phyloP scores from a whole-genome alignment of 92 coral and sea anemone species.

The Actinostola sp. region DNA sequence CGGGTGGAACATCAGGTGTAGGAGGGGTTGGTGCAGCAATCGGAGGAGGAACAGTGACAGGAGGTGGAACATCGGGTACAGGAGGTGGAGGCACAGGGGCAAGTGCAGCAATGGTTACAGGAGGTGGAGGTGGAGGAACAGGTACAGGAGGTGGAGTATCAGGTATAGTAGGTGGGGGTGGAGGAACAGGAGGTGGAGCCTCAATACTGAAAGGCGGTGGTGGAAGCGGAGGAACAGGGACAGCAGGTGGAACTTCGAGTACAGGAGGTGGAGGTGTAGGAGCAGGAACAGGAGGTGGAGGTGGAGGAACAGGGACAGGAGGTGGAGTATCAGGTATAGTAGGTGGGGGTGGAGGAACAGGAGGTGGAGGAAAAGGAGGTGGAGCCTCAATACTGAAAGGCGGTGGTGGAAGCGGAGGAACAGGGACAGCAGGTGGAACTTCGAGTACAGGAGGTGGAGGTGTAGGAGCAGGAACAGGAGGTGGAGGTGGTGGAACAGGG shows the following conservation, averaged over 20 bases:
- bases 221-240: slow-evolving; percentile 9
- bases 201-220: too few relatives aligned
- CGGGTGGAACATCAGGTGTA: too few relatives aligned
- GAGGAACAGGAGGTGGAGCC: slow-evolving; percentile 4
- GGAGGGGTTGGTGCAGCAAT: slow-evolving; percentile 5
- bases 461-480: slow-evolving; percentile 11
- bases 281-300: slow-evolving; percentile 10
- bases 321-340: slow-evolving; percentile 6
- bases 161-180: slow-evolving; percentile 23
- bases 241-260: slow-evolving; percentile 15
- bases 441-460: slow-evolving; percentile 6
- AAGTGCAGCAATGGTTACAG: slow-evolving; percentile 5
- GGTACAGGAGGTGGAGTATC: slow-evolving; percentile 1
- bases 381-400: too few relatives aligned
- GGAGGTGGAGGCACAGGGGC: slow-evolving; percentile 19
- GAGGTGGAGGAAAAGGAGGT: slow-evolving; percentile 11
- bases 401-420: slow-evolving; percentile 22
- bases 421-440: slow-evolving; percentile 10
- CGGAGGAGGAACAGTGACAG: slow-evolving; percentile 4
- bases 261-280: slow-evolving; percentile 15
- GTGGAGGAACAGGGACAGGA: not conserved
- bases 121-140: slow-evolving; percentile 1
- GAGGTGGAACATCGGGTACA: slow-evolving; percentile 4
- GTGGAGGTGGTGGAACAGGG: slow-evolving; percentile 4
- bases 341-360: slow-evolving; percentile 23